Base-by-base conservation (phyloP, 1,140 invertebrate species). In the Sycophila sp. region DNA sequence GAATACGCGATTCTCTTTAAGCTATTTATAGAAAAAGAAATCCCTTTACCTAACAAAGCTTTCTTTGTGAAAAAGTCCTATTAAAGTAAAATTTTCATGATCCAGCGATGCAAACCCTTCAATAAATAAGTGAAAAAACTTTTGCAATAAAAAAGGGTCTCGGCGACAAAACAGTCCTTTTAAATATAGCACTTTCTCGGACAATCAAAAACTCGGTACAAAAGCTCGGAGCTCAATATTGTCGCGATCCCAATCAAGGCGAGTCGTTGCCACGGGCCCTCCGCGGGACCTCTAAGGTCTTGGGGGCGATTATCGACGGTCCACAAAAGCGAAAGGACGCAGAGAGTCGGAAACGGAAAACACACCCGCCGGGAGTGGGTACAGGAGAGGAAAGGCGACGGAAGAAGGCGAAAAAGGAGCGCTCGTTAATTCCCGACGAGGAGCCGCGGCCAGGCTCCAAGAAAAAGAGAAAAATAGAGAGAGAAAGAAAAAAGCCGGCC, bases 241-340 rank as follows among this genome's bases (percentile, higher is more conserved):
- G 28, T 28, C 6, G 13, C 3, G 11, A 42, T 17, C 28, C n/a
- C 28, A 19, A 55, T 32, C n/a, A 55, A 32, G 49, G 13, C 13
- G 26, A 47, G 2, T 22, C 42, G 42, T 47, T 47, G 42, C 42
- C 19, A n/a, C n/a, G n/a, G n/a, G n/a, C n/a, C n/a, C 10, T 15
- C n/a, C n/a, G 4, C 13, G n/a, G 40, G 15, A 24, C 45, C 19
- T 49, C 15, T 3, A 24, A 55, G 55, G 34, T 17, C 30, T 36
- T n/a, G 32, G n/a, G 24, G 42, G 17, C 17, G 60, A 63, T 63
- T 63, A 63, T 47, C 60, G 60, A 15, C 24, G 60, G 26, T 49
- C 60, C 15, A 53, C 62, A 26, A 53, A 64, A 64, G 30, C 62
- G 47, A 64, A 32, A 63, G 42, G 34, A 59, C 38, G 13, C 24